These are phyloP conservation scores for Zaprionus obscuricornis DNA, from an alignment of 2,888 invertebrate species.

Conservation along the genomic window DNA sequence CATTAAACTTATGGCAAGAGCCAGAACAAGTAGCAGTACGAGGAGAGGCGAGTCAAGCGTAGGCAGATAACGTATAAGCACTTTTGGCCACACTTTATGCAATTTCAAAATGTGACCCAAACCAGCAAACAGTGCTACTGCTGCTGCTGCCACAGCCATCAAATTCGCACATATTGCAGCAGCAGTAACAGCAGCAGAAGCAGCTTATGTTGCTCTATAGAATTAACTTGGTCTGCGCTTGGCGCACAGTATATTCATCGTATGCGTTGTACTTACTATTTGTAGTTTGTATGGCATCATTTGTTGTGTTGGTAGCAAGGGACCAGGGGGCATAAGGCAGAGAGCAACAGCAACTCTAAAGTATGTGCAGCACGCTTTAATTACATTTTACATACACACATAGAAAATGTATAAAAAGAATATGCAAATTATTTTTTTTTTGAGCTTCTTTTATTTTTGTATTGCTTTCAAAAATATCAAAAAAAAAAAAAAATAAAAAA, in stretches of 20 bases:
- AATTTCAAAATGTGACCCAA: constrained; percentile 42
- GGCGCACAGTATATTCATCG: too few species aligned
- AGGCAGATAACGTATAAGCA: constrained; percentile 24
- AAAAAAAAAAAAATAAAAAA: constrained; percentile 5
- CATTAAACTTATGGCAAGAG: too few species aligned
- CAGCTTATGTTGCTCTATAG: constrained; percentile 18
- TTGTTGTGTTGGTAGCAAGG: constrained; percentile 12
- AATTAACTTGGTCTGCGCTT: constrained; percentile 50
- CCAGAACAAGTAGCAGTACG: not conserved
- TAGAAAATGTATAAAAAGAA: constrained; percentile 21
- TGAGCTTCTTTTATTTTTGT: not conserved
- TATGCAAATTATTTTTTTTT: constrained; percentile 38
- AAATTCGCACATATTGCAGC: constrained; percentile 45
- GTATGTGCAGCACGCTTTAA: constrained; percentile 48
- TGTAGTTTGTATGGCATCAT: constrained; percentile 50
- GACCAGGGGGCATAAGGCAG: not conserved
- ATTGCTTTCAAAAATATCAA: constrained; percentile 13
- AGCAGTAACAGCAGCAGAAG: too few species aligned
- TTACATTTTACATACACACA: constrained; percentile 57
- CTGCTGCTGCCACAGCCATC: constrained; percentile 28
- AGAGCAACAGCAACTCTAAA: constrained; percentile 30
- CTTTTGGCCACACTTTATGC: constrained; percentile 49
- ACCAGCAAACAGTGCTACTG: too few species aligned
- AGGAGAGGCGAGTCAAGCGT: not conserved
- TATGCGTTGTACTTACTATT: constrained; percentile 39